phyloP scores from a whole-genome alignment of 2,113 vertebrate genomes.

The Dasyornis broadbenti region DNA sequence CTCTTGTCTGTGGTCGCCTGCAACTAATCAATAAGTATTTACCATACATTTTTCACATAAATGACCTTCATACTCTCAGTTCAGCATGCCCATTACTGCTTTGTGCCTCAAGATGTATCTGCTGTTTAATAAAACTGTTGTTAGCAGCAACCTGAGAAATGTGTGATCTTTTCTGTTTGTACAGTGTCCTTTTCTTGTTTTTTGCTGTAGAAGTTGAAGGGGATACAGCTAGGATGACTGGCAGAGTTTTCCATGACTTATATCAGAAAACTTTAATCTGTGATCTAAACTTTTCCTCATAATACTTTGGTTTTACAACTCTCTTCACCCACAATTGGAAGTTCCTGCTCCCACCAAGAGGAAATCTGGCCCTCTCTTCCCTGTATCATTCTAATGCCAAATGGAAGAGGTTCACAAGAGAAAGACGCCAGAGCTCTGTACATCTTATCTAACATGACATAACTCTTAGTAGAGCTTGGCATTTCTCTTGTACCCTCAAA shows the following conservation, averaged over 20 bases:
- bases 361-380: not conserved
- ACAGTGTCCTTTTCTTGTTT: not conserved
- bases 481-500: constrained; percentile 4
- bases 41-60: not conserved
- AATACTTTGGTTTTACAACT: not conserved
- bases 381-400: not conserved
- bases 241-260: not conserved
- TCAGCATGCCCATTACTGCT: not conserved
- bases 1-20: not conserved
- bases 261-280: not conserved
- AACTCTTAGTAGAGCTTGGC: not conserved
- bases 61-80: constrained; percentile 5
- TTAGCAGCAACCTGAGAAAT: not conserved
- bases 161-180: not conserved
- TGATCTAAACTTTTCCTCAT: not conserved
- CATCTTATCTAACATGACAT: not conserved
- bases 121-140: not conserved
- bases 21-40: constrained; percentile 16
- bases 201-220: not conserved
- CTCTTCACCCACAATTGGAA: not conserved
- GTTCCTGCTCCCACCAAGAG: not conserved
- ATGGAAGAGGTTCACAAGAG: not conserved
- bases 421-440: not conserved
- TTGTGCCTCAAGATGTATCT: not conserved
- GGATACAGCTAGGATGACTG: not conserved